Conservation (phyloP, 2,113 vertebrate genomes). For the Ammodramus savannarum region DNA sequence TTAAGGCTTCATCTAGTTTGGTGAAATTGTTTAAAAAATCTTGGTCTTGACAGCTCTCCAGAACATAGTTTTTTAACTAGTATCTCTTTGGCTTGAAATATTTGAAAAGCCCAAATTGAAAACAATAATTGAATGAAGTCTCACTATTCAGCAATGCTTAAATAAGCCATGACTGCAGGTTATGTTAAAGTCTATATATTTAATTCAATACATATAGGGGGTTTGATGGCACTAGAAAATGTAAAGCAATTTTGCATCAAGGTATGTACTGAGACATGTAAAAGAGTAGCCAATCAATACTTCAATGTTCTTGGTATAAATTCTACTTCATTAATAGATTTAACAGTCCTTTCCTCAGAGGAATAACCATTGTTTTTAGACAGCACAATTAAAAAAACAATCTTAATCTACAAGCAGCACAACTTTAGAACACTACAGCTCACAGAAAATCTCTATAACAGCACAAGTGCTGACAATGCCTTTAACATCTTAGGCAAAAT, state of each 20-base stretch:
- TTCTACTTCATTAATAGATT: not conserved
- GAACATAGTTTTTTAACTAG: not conserved
- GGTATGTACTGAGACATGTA: not conserved
- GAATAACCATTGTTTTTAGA: not conserved
- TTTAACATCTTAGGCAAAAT: not conserved
- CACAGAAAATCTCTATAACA: not conserved
- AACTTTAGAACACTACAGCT: not conserved
- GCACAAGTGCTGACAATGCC: not conserved
- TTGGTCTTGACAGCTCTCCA: not conserved
- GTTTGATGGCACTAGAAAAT: not conserved
- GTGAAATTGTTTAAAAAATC: not conserved
- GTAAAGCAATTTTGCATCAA: not conserved
- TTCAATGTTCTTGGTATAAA: not conserved
- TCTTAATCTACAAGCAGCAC: not conserved
- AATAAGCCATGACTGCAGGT: not conserved
- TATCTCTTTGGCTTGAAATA: not conserved
- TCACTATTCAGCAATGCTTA: not conserved
- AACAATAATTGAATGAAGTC: not conserved
- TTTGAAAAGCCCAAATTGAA: not conserved
- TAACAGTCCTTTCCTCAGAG: not conserved
- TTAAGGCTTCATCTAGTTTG: not conserved
- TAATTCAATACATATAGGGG: not conserved
- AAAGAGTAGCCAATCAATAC: not conserved
- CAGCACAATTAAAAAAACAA: not conserved
- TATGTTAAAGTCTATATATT: not conserved